Conservation (phyloP, 2,888 invertebrate genomes). For the Brassicogethes aeneus region DNA sequence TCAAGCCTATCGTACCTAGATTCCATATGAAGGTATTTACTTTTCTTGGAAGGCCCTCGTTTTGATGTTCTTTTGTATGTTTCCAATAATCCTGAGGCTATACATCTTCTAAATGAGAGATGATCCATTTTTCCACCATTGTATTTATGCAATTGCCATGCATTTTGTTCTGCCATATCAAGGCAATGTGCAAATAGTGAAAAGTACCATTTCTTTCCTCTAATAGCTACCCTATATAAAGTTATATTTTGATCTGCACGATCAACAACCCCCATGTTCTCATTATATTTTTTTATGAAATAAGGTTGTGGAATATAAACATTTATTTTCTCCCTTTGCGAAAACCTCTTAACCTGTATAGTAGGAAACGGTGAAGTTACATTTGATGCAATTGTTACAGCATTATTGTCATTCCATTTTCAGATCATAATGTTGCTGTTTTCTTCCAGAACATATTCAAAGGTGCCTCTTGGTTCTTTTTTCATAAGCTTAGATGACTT, state of each 20-base stretch:
- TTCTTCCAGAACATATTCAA: no score
- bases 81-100: not conserved
- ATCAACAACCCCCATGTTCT: slow-evolving; percentile 7
- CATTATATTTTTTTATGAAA: slow-evolving; percentile 5
- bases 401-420: no score
- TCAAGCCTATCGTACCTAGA: slow-evolving; percentile 6
- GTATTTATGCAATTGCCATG: slow-evolving; percentile 3
- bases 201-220: no score
- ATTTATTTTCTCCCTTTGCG: slow-evolving; percentile 5
- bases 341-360: slow-evolving; percentile 3
- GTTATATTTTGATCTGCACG: not conserved
- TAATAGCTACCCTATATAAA: slow-evolving; percentile 22
- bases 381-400: no score
- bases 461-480: no score
- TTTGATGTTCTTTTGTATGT: not conserved
- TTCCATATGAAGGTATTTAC: not conserved
- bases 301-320: slow-evolving; percentile 2
- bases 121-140: slow-evolving; percentile 10
- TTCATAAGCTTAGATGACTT: no score
- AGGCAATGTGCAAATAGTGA: slow-evolving; percentile 16
- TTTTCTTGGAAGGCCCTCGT: slow-evolving; percentile 3
- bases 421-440: no score
- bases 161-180: slow-evolving; percentile 17
- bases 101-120: not conserved
- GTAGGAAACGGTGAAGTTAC: no score